Evolutionary conservation across 2,888 invertebrate genomes (phyloP).

Genomic region (Polydrusus tereticollis): DNA sequence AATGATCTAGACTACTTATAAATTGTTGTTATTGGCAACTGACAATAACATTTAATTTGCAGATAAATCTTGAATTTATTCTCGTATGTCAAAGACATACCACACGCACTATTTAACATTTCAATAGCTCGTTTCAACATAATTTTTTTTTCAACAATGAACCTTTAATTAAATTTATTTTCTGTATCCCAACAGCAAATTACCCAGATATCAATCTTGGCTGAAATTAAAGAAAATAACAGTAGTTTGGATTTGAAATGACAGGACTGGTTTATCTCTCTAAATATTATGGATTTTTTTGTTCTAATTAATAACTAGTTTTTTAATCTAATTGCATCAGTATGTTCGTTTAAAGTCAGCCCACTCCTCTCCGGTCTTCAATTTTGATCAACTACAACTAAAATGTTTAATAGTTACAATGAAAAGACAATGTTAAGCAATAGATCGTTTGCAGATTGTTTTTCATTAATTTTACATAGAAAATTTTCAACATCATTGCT

Average conservation of each 20-base stretch:
- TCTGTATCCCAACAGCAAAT: conserved; percentile 2
- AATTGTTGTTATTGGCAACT: conserved; percentile 13
- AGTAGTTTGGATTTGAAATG: not conserved
- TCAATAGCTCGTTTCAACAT: conserved; percentile 15
- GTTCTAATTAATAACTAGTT: too few species aligned
- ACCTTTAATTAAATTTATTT: conserved; percentile 26
- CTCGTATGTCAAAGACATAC: conserved; percentile 10
- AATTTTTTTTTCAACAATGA: conserved; percentile 11
- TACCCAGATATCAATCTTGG: conserved; percentile 20
- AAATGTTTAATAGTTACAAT: too few species aligned
- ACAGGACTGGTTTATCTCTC: not conserved
- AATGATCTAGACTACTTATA: not conserved
- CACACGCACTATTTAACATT: conserved; percentile 18
- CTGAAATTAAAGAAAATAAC: conserved; percentile 9
- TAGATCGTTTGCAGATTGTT: too few species aligned
- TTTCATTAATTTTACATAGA: too few species aligned
- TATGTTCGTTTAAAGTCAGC: too few species aligned
- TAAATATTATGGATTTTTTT: not conserved
- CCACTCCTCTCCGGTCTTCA: too few species aligned
- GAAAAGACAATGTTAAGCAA: too few species aligned
- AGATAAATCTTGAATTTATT: conserved; percentile 21
- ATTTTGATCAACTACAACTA: too few species aligned
- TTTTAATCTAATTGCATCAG: too few species aligned
- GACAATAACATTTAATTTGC: conserved; percentile 9
- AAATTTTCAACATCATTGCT: too few species aligned